Evolutionary conservation across 2,113 vertebrate genomes (phyloP).

Genomic region (Urocitellus parryii): DNA sequence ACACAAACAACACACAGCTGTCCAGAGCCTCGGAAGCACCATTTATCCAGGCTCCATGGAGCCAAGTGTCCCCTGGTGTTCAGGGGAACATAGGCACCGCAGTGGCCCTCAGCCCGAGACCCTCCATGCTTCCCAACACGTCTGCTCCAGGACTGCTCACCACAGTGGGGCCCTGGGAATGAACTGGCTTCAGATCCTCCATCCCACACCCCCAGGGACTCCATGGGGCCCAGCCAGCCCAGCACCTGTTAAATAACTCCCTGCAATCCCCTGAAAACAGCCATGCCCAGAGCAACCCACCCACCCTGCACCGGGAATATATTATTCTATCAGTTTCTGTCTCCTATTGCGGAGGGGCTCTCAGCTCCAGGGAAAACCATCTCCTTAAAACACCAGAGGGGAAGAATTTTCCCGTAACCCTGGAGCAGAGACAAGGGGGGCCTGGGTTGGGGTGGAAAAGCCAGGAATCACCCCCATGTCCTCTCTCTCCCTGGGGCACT

Average conservation of each 20-base stretch:
- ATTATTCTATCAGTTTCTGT: conserved; percentile 67
- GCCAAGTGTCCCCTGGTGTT: not conserved
- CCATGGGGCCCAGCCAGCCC: not conserved
- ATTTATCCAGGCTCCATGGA: conserved; percentile 45
- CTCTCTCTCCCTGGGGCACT: no score
- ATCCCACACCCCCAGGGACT: not conserved
- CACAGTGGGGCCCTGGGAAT: not conserved
- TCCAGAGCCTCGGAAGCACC: conserved; percentile 59
- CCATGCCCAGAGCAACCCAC: conserved; percentile 52
- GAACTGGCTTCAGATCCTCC: not conserved
- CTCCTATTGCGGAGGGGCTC: not conserved
- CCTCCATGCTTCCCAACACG: not conserved
- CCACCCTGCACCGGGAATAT: conserved; percentile 62
- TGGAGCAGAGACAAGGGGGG: not conserved
- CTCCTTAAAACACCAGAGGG: not conserved
- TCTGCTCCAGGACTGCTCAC: not conserved
- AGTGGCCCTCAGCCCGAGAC: not conserved
- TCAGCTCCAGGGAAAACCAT: conserved; percentile 24
- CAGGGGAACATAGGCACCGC: not conserved
- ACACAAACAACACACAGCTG: conserved; percentile 50
- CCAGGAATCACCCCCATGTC: not conserved
- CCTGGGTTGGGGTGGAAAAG: not conserved
- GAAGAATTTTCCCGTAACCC: not conserved
- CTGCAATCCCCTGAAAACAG: conserved; percentile 69
- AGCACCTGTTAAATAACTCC: conserved; percentile 67